These are phyloP conservation scores for Drosophila borborema DNA, from an alignment of 2,888 invertebrate genomes.

Conservation along the genomic window DNA sequence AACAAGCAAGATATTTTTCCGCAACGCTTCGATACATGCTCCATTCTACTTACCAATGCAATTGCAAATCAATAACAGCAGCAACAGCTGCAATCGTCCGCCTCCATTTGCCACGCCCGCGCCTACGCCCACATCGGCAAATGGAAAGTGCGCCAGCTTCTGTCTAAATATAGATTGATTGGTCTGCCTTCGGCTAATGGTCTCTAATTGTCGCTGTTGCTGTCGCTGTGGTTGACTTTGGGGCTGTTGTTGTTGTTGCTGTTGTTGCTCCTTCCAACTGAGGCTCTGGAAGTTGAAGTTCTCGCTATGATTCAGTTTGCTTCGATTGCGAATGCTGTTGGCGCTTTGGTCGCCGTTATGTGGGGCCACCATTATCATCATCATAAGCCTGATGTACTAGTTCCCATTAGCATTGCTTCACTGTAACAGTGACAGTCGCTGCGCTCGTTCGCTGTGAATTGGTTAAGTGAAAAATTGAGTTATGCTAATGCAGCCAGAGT, in stretches of 20 bases:
- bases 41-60: slow-evolving; percentile 82
- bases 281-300: slow-evolving; percentile 24
- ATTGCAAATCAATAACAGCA: slow-evolving; percentile 81
- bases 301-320: slow-evolving; percentile 30
- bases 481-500: slow-evolving; percentile 24
- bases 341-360: slow-evolving; percentile 58
- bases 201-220: slow-evolving; percentile 39
- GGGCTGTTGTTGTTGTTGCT: slow-evolving; percentile 1
- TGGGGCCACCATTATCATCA: slow-evolving; percentile 46
- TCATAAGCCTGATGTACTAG: slow-evolving; percentile 49
- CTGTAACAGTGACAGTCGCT: slow-evolving; percentile 9
- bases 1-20: neutral
- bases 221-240: slow-evolving; percentile 20
- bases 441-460: slow-evolving; percentile 8
- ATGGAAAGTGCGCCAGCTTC: slow-evolving; percentile 59
- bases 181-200: slow-evolving; percentile 50
- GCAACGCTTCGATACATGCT: slow-evolving; percentile 13
- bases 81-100: slow-evolving; percentile 78
- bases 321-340: slow-evolving; percentile 37
- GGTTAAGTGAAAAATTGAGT: slow-evolving; percentile 16
- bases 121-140: slow-evolving; percentile 3
- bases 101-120: slow-evolving; percentile 28
- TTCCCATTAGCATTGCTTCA: slow-evolving; percentile 57
- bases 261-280: slow-evolving; percentile 15
- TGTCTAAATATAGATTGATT: slow-evolving; percentile 38